Conservation (phyloP, 2,113 vertebrate genomes). For the Brachypodius melanocephalos region DNA sequence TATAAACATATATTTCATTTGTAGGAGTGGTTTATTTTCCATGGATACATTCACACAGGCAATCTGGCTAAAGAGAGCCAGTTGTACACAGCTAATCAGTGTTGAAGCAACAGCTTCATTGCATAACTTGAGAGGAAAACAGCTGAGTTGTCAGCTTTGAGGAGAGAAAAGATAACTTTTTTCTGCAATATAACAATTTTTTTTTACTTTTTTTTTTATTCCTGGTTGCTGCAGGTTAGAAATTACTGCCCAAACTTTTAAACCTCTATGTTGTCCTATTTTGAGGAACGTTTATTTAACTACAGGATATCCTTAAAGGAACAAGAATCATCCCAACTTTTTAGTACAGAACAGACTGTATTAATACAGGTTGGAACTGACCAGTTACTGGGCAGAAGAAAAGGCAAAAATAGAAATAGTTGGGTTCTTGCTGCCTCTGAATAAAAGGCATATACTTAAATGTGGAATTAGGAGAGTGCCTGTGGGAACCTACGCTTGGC, state of each 20-base stretch:
- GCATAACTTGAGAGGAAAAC: neutral
- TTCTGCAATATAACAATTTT: neutral
- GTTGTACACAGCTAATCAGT: neutral
- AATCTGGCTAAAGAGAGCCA: neutral
- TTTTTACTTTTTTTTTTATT: neutral
- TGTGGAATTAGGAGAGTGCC: neutral
- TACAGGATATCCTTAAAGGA: neutral
- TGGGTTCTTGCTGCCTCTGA: neutral
- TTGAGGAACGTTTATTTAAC: neutral
- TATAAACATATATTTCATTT: conserved; percentile 16
- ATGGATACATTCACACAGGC: neutral
- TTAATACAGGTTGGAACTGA: neutral
- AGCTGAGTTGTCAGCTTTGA: neutral
- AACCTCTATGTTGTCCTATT: neutral
- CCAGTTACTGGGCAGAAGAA: neutral
- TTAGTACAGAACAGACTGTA: neutral
- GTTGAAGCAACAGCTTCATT: neutral
- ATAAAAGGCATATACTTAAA: neutral
- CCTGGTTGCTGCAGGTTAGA: neutral
- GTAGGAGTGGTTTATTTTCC: conserved; percentile 25
- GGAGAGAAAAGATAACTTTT: neutral
- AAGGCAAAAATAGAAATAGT: neutral
- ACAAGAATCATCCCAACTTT: neutral
- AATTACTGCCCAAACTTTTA: neutral
- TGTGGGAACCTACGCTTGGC: neutral